Base-by-base conservation (phyloP, 2,888 invertebrate genomes). In the Lamellibrachia columna region DNA sequence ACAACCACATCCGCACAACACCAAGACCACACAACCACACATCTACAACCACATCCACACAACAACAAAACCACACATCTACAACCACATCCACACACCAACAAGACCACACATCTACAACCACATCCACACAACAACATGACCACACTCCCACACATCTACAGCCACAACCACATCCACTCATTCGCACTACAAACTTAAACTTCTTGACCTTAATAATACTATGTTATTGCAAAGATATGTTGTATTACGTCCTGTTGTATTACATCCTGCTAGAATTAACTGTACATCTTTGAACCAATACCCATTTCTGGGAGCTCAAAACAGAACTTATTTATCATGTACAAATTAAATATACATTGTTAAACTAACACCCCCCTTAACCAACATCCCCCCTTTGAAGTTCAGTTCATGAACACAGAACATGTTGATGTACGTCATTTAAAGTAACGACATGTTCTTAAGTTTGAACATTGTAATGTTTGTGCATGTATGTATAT, bases 401-500 rank as follows among this genome's bases (percentile, higher is more conserved):
- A 40, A 90, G 22, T 1, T 90, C 90, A 90, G 90, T n/a, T 40
- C 28, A 1, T 52, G 22, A 22, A 52, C 7, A 22, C 40, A 15
- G 6, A 52, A 22, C 22, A n/a, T 22, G 15, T 91, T 91, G 91
- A 91, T 91, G 91, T 91, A 90, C 1, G 91, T 91, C 22, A 3
- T 91, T 52, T 91, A 91, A 91, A 53, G n/a, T 91, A 28, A 40
- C 2, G 40, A 55, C 53, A 55, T 53, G 53, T 53, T 40, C 53
- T 53, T 91, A 9, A 40, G 40, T 40, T 40, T 53, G 52, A 52
- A 90, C 90, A 3, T 92, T 40, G 3, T 91, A 11, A 92, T 92
- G 90, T 28, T 52, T 92, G 22, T 92, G 91, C 40, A 91, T 92
- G 22, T 92, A 91, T 92, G 22, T 92, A 9, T 92, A 58, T 22